Evolutionary conservation across 2,797 vertebrate species (phyloP), one percentile per base, ranked within the genome.

Genomic region (Chlorospingus semifuscus): DNA sequence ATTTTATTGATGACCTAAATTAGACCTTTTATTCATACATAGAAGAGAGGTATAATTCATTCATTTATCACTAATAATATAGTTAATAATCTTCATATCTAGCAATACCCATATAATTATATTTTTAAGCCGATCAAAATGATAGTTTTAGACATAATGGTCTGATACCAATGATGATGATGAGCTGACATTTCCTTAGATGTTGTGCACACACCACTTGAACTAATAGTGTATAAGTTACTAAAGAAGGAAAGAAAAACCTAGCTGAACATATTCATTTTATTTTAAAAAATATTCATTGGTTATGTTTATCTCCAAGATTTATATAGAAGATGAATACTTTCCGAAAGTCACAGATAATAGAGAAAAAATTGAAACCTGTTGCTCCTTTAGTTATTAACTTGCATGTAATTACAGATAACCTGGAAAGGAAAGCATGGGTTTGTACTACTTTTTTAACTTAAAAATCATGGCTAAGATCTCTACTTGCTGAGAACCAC

Each of bases 81-180:
- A 60, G 87, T 82, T 90, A 89, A 71, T 81, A 65, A 37, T 3
- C 20, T 84, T 72, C 24, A 36, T 77, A 82, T 49, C 27, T 82
- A 90, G 32, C 41, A 90, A 70, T 56, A 87, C 4, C 6, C 24
- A 64, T 41, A 84, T 74, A 92, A 87, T 84, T 92, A 83, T 74
- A 68, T 80, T 94, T 88, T 83, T 70, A 87, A 94, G 24, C 3
- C 36, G 71, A 57, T 93, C 68, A 92, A 91, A 89, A 68, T 74
- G 0, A 88, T 69, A 70, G 47, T 74, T 95, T 84, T 87, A 77
- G 8, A 57, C 60, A 80, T 61, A 85, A 83, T 85, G 20, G 17
- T 2, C 30, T 83, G 53, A 66, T 74, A 92, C 39, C 24, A 70
- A 21, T 50, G 44, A 90, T 30, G 17, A 74, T 30, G 84, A 85